Evolutionary conservation across 2,888 invertebrate species (phyloP), one percentile per base, ranked within the genome.

Genomic region (Piscicola geometra): DNA sequence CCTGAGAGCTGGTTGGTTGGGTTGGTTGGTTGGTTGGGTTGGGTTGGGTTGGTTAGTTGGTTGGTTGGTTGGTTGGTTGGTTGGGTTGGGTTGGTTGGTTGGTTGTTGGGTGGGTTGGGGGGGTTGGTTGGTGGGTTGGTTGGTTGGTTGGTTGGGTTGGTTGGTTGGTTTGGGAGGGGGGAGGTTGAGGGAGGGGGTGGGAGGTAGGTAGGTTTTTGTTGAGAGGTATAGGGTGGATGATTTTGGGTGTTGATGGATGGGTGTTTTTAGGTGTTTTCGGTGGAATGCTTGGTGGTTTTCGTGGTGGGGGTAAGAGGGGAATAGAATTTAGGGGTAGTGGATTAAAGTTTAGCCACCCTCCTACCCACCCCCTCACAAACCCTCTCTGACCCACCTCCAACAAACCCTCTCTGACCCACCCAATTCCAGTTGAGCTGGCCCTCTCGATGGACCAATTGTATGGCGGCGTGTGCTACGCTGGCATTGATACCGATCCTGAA

Each of bases 401-500:
- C 30, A n/a, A 64, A 64, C n/a, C n/a, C n/a, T n/a, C n/a, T n/a
- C n/a, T n/a, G n/a, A n/a, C n/a, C n/a, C n/a, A 28, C 28, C 3
- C 25, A 3, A 28, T 21, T 73, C 0, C 81, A 93, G 93, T 94
- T 84, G 98, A 99, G 88, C 88, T 99, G 85, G 98, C 98, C 70
- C 94, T 94, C 92, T 97, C 98, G 77, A 97, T 99, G 95, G 95
- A 99, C 88, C 91, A 95, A 82, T 89, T 96, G 82, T 99, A 97
- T 86, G 98, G 98, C 36, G 95, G 96, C 72, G 98, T 99, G 76
- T 97, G 97, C 86, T 99, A 99, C 88, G 98, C 98, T 67, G 98
- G 98, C 83, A 98, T 99, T 85, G 98, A 99, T 87, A 99, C 98
- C 1, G 98, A 99, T 87, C 98, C 98, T 0, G 98, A 99, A 86